Evolutionary conservation across 2,113 vertebrate genomes (phyloP).

Genomic region (Cyphomyrus discorhynchus): DNA sequence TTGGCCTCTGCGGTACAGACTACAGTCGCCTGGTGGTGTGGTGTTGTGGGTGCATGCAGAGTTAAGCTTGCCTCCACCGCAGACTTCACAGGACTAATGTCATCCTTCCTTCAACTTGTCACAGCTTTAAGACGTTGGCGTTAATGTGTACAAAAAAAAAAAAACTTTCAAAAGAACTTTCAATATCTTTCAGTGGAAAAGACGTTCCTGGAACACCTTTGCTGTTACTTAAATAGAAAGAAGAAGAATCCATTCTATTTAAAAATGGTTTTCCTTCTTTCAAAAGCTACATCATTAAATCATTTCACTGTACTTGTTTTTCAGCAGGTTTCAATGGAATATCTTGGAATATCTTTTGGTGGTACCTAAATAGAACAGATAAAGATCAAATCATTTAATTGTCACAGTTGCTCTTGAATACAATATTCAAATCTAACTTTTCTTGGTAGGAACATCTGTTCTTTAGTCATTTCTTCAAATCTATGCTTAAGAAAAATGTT

Average conservation of each 20-base stretch:
- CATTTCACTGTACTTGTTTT: not conserved
- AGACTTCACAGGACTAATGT: not conserved
- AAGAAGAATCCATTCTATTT: not conserved
- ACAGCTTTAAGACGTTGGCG: not conserved
- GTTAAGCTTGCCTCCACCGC: not conserved
- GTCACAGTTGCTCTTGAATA: not conserved
- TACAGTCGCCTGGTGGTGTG: not conserved
- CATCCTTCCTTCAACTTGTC: not conserved
- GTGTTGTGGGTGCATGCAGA: not conserved
- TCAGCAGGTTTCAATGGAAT: not conserved
- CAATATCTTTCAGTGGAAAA: not conserved
- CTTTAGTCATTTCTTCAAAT: not conserved
- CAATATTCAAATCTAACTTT: not conserved
- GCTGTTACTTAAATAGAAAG: not conserved
- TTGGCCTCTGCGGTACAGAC: not conserved
- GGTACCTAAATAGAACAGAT: not conserved
- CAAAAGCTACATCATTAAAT: not conserved
- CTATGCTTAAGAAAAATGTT: not conserved
- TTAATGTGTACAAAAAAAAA: not conserved
- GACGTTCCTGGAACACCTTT: not conserved
- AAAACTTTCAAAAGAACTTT: not conserved
- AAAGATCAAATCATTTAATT: not conserved
- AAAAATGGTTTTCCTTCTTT: not conserved
- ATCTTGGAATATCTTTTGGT: not conserved
- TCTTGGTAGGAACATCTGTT: not conserved